phyloP scores from a whole-genome alignment of 2,888 invertebrate genomes.

The Trisateles emortualis region DNA sequence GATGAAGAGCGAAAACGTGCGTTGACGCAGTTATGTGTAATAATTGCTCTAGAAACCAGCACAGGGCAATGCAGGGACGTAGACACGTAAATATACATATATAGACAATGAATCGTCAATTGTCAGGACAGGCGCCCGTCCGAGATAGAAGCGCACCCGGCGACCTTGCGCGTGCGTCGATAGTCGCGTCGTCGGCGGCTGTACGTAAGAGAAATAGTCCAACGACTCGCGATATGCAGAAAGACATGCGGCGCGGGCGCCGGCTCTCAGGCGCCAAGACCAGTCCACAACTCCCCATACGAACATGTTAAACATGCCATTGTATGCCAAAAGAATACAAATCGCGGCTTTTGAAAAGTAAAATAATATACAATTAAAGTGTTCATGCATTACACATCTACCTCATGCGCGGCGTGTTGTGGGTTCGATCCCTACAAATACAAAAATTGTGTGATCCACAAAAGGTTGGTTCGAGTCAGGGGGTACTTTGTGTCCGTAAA shows the following conservation, averaged over 20 bases:
- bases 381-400: constrained; percentile 21
- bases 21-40: constrained; percentile 62
- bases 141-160: constrained; percentile 76
- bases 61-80: constrained; percentile 51
- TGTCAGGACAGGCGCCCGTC: constrained; percentile 63
- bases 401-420: constrained; percentile 1
- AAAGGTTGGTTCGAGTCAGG: too few species aligned
- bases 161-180: constrained; percentile 79
- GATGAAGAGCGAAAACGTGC: constrained; percentile 65
- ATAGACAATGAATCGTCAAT: constrained; percentile 56
- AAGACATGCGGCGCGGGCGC: constrained; percentile 68
- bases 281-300: constrained; percentile 52
- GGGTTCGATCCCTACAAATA: too few species aligned
- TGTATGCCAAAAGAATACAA: constrained; percentile 63
- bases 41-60: constrained; percentile 46
- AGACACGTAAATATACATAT: constrained; percentile 23
- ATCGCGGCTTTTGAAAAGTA: constrained; percentile 44
- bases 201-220: constrained; percentile 57
- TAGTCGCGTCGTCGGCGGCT: constrained; percentile 50
- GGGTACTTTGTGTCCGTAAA: too few species aligned
- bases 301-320: constrained; percentile 65
- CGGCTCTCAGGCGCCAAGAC: constrained; percentile 60
- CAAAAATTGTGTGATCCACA: too few species aligned
- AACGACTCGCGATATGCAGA: constrained; percentile 64
- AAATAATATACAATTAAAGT: constrained; percentile 57